These are phyloP conservation scores for Platyrinchus mystaceus DNA, from an alignment of 2,797 vertebrate species.

Conservation along the genomic window DNA sequence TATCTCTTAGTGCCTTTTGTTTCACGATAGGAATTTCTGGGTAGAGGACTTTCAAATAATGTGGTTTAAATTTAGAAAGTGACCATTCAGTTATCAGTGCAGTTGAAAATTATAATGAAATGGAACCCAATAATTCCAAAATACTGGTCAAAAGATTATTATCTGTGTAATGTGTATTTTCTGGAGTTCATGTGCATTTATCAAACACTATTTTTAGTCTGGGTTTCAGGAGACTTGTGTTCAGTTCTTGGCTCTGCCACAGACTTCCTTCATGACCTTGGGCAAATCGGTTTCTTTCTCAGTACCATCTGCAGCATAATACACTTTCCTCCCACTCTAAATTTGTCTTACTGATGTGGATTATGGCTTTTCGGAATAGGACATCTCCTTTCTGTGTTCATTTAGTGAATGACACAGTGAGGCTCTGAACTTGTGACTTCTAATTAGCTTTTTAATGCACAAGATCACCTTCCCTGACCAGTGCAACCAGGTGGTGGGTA, in stretches of 20 bases:
- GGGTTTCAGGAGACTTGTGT: constrained; percentile 36
- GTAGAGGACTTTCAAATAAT: background rate
- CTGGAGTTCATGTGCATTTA: constrained; percentile 7
- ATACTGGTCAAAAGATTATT: constrained; percentile 20
- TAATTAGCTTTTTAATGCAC: background rate
- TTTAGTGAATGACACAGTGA: background rate
- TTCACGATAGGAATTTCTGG: background rate
- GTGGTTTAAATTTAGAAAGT: constrained; percentile 48
- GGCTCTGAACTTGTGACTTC: background rate
- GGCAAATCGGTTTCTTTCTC: constrained; percentile 57
- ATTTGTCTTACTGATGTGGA: constrained; percentile 18
- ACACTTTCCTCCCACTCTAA: constrained; percentile 52
- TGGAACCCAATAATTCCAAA: background rate
- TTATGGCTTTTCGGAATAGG: constrained; percentile 10
- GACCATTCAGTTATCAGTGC: constrained; percentile 2
- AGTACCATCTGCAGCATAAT: constrained; percentile 56
- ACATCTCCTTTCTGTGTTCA: background rate
- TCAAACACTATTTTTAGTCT: constrained; percentile 32
- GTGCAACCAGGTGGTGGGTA: background rate
- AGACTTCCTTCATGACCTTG: constrained; percentile 59
- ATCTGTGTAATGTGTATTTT: constrained; percentile 33
- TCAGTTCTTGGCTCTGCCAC: constrained; percentile 57
- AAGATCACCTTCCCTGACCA: background rate
- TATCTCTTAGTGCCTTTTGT: background rate
- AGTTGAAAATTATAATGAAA: constrained; percentile 27